Base-by-base conservation (phyloP, 2,888 invertebrate genomes). In the Tribolium freemani region DNA sequence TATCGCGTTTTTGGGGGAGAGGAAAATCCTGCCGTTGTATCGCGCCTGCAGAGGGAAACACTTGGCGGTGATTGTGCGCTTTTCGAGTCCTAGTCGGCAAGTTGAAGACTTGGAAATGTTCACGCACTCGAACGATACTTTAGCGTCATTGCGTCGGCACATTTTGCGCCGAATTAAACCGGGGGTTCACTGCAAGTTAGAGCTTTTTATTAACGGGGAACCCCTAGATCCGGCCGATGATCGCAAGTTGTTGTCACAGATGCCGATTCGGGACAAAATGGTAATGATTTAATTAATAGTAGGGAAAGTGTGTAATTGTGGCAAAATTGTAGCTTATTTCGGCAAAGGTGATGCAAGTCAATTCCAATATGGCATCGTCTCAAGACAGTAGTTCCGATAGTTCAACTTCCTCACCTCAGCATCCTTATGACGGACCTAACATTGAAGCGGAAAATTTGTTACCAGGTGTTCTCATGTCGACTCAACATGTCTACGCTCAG, bases 301-400 rank as follows among this genome's bases (percentile, higher is more conserved):
- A 2, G 11, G 3, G n/a, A 21, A 20, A 53, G 5, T 9, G n/a
- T 1, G 26, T 16, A 21, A 13, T 53, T 53, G 3, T 6, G 2
- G 8, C 9, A 2, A 21, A 53, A 53, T 78, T 78, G 71, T 82
- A 93, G 92, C 84, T 92, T 72, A 88, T 95, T 75, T 93, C 93
- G 48, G 95, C 93, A 1, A 95, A 95, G 86, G 86, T 95, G 60
- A 92, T 92, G 74, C 94, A 93, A 81, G 89, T 92, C 45, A 91
- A 91, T 81, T 89, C 91, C 10, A 92, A 92, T 71, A 88, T 92
- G 84, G 91, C 92, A 16, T 94, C 94, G 80, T 94, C 94, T 70
- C 95, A 95, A 66, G 98, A 98, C 84, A 96, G 96, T 68, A 96
- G 96, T 82, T 96, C 96, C 69, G 98, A 98, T 85, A 97, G 97